Conservation (phyloP, 2,888 invertebrate genomes). For the Tetranychus truncatus region DNA sequence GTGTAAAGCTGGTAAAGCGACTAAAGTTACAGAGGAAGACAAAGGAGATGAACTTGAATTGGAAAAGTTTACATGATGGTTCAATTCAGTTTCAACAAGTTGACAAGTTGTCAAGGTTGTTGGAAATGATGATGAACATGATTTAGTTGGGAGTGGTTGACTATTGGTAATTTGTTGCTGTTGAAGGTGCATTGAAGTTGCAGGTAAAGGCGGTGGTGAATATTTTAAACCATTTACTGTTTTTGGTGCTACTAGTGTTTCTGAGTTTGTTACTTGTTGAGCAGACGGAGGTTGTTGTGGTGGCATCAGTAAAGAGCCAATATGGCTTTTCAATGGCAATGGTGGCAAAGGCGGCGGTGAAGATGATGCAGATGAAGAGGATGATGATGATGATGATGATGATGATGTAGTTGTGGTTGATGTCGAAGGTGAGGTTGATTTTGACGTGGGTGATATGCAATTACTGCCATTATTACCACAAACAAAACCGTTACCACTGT, state of each 20-base stretch:
- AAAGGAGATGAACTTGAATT: no score
- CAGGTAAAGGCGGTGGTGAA: neutral
- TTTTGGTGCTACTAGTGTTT: no score
- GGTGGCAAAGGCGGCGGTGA: neutral
- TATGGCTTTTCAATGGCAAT: neutral
- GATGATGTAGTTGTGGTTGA: neutral
- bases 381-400: neutral
- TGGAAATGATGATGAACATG: neutral
- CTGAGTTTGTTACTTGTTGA: no score
- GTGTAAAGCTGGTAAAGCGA: no score
- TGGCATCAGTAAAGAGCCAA: no score
- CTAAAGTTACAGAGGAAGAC: no score
- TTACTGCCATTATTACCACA: no score
- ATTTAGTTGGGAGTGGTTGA: neutral
- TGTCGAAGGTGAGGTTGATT: neutral
- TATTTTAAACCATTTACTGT: no score
- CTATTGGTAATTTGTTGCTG: no score
- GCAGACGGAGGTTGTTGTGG: no score
- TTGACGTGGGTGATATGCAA: no score
- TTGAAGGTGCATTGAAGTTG: neutral
- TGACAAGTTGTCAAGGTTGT: neutral
- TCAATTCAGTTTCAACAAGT: neutral
- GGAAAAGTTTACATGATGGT: neutral
- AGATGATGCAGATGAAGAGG: conserved; percentile 9
- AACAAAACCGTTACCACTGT: neutral